phyloP scores from a whole-genome alignment of 2,888 invertebrate genomes.

The Diaprepes abbreviatus region DNA sequence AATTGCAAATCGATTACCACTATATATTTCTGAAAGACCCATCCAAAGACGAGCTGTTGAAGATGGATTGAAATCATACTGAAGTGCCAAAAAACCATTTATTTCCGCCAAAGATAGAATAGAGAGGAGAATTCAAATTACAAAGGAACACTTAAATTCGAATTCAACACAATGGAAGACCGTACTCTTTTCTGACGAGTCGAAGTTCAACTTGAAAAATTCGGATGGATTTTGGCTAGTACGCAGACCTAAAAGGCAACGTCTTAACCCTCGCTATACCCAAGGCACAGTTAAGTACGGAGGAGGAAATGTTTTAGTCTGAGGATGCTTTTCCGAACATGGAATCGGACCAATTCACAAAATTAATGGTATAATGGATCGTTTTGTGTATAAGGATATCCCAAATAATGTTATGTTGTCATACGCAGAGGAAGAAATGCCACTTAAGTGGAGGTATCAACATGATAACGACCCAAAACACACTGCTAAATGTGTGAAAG shows the following conservation, averaged over 20 bases:
- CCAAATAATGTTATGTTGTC: conserved; percentile 5
- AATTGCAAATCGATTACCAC: too few species aligned
- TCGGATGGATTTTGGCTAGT: conserved; percentile 6
- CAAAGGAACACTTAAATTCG: not conserved
- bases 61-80: too few species aligned
- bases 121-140: too few species aligned
- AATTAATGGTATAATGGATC: conserved; percentile 3
- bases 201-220: not conserved
- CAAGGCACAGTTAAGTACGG: conserved; percentile 9
- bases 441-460: not conserved
- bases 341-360: not conserved
- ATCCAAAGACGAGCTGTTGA: too few species aligned
- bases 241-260: conserved; percentile 7
- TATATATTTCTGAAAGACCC: too few species aligned
- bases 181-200: conserved; percentile 11
- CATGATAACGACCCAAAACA: conserved; percentile 16
- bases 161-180: conserved; percentile 9
- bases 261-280: conserved; percentile 6
- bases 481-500: not conserved
- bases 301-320: not conserved
- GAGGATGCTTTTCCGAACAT: not conserved
- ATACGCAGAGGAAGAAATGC: conserved; percentile 10
- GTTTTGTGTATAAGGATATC: not conserved
- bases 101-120: not conserved
- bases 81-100: too few species aligned